These are phyloP conservation scores for Drosophila diplacantha DNA, from an alignment of 2,888 invertebrate species.

Conservation along the genomic window DNA sequence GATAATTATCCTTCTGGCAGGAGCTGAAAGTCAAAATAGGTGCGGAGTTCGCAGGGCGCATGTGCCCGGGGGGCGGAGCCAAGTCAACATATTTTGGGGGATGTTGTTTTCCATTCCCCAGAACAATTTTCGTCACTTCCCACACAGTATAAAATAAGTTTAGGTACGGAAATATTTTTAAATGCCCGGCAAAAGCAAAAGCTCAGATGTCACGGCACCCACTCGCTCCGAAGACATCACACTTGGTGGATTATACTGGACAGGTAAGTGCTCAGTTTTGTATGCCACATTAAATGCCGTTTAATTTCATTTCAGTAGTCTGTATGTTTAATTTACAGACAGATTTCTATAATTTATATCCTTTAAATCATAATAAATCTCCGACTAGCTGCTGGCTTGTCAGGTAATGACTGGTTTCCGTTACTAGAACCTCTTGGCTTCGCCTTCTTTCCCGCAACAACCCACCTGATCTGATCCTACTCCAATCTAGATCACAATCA, in stretches of 20 bases:
- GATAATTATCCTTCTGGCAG: conserved; percentile 2
- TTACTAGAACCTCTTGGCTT: not conserved
- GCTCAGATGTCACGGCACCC: not conserved
- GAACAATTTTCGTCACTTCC: no score
- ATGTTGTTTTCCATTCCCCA: conserved; percentile 6
- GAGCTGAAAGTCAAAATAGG: not conserved
- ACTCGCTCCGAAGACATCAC: not conserved
- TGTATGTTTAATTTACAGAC: no score
- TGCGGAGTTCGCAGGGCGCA: conserved; percentile 5
- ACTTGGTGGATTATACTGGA: not conserved
- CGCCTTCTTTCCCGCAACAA: not conserved
- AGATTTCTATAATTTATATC: not conserved
- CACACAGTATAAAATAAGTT: not conserved
- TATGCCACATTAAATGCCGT: not conserved
- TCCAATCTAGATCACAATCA: not conserved
- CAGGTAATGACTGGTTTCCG: no score
- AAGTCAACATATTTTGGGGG: not conserved
- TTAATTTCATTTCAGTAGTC: no score
- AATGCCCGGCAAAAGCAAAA: not conserved
- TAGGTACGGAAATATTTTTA: not conserved
- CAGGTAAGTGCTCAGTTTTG: not conserved
- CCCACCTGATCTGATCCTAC: conserved; percentile 5
- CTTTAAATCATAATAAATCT: not conserved
- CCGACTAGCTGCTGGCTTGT: not conserved
- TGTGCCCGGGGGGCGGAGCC: conserved; percentile 17